Conservation (phyloP, 2,113 vertebrate genomes). For the Ictalurus punctatus region DNA sequence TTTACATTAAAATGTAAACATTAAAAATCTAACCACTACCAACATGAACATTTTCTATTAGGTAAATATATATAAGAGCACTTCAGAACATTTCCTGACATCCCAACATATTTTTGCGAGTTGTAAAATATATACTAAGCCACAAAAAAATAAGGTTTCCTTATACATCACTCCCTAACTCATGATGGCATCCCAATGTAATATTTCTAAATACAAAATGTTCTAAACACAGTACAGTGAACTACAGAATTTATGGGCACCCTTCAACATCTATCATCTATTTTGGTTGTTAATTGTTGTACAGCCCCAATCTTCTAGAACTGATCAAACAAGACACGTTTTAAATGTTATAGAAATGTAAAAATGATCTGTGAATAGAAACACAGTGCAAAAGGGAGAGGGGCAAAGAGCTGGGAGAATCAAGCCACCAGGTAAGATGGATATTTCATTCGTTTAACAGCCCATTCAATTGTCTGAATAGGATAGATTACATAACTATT, state of each 20-base stretch:
- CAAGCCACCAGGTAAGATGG: constrained; percentile 40
- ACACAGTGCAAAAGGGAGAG: constrained; percentile 59
- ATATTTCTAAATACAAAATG: not conserved
- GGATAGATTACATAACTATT: constrained; percentile 50
- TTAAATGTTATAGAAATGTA: not conserved
- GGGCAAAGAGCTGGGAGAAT: constrained; percentile 59
- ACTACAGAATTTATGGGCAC: not conserved
- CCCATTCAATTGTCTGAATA: constrained; percentile 47
- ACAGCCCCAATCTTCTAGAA: not conserved
- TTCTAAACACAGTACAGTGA: not conserved
- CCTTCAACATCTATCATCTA: not conserved
- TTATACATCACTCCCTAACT: not conserved
- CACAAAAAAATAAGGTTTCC: not conserved
- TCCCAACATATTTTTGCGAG: not conserved
- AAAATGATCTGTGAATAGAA: constrained; percentile 52
- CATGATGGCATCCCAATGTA: not conserved
- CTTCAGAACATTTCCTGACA: too few species aligned
- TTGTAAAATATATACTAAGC: not conserved
- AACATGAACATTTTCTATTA: too few species aligned
- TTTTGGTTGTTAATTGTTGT: not conserved
- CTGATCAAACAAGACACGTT: not conserved
- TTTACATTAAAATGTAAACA: too few species aligned
- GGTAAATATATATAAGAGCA: too few species aligned
- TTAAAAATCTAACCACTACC: too few species aligned
- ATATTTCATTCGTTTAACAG: constrained; percentile 41